These are phyloP conservation scores for Ophiothrix spiculata DNA, from an alignment of 35 echinoderm and acorn worm genomes.

Conservation along the genomic window DNA sequence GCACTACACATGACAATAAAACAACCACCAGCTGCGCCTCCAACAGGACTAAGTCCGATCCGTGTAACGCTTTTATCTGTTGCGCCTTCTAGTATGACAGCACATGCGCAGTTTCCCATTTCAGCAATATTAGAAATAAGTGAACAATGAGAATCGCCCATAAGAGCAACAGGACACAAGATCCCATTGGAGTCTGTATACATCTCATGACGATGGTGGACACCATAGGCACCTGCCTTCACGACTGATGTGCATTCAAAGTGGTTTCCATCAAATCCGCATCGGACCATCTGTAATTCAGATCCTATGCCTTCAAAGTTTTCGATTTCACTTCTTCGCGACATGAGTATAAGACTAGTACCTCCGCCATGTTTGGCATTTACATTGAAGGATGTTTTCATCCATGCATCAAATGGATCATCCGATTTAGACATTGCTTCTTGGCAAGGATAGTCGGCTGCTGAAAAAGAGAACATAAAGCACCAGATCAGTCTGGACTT, in stretches of 20 bases:
- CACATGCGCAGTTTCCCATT: slow-evolving; percentile 61
- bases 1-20: slow-evolving; percentile 70
- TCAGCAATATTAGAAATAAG: slow-evolving; percentile 57
- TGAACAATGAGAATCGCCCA: slow-evolving; percentile 50
- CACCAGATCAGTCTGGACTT: too few species aligned
- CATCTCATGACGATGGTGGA: slow-evolving; percentile 51
- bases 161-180: slow-evolving; percentile 38
- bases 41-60: background rate
- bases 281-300: slow-evolving; percentile 55
- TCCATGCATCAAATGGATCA: slow-evolving; percentile 41
- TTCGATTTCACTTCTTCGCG: background rate
- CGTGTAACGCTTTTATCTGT: background rate
- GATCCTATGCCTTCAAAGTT: slow-evolving; percentile 4
- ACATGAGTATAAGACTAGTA: slow-evolving; percentile 44
- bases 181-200: slow-evolving; percentile 44
- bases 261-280: slow-evolving; percentile 76
- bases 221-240: slow-evolving; percentile 40
- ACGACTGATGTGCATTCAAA: slow-evolving; percentile 32
- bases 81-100: slow-evolving; percentile 24
- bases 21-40: background rate
- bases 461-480: too few species aligned
- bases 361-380: slow-evolving; percentile 75
- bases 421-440: background rate
- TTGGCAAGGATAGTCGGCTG: background rate
- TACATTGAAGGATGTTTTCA: slow-evolving; percentile 65